Evolutionary conservation across 2,113 vertebrate genomes (phyloP).

Genomic region (Rousettus leschenaultii): DNA sequence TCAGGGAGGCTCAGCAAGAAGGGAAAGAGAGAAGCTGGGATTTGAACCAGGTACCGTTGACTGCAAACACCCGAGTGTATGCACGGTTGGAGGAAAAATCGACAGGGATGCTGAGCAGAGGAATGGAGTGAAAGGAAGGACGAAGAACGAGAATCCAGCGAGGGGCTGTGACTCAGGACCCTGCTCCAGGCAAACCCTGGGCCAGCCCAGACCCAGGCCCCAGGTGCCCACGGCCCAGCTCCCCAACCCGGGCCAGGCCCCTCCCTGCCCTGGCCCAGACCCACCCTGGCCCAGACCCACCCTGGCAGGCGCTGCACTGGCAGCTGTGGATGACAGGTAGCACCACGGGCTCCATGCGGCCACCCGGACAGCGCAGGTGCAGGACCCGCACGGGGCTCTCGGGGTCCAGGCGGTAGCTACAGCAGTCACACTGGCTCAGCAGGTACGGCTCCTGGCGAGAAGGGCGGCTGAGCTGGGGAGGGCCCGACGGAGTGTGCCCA

Average conservation of each 20-base stretch:
- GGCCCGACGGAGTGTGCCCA: not conserved
- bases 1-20: not conserved
- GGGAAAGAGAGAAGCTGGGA: not conserved
- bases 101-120: too few relatives aligned
- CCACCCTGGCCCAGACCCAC: slow-evolving; percentile 87
- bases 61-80: not conserved
- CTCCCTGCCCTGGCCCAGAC: not conserved
- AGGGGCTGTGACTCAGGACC: too few relatives aligned
- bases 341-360: slow-evolving; percentile 85
- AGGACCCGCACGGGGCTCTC: slow-evolving; percentile 87
- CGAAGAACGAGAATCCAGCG: too few relatives aligned
- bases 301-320: slow-evolving; percentile 91
- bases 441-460: slow-evolving; percentile 89
- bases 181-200: too few relatives aligned
- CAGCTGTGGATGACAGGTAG: slow-evolving; percentile 91
- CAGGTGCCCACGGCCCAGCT: not conserved
- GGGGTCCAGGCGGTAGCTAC: slow-evolving; percentile 90
- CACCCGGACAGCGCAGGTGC: slow-evolving; percentile 83
- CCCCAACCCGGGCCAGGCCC: not conserved
- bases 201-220: too few relatives aligned
- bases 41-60: not conserved
- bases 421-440: slow-evolving; percentile 89
- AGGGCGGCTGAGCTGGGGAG: not conserved
- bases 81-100: not conserved
- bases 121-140: not conserved